Percentiles rank a stretch among this genome's conserved stretches.
These are phyloP conservation scores for Drosophila ananassae DNA, from an alignment of 1,140 invertebrate species.

Conservation along the genomic window DNA sequence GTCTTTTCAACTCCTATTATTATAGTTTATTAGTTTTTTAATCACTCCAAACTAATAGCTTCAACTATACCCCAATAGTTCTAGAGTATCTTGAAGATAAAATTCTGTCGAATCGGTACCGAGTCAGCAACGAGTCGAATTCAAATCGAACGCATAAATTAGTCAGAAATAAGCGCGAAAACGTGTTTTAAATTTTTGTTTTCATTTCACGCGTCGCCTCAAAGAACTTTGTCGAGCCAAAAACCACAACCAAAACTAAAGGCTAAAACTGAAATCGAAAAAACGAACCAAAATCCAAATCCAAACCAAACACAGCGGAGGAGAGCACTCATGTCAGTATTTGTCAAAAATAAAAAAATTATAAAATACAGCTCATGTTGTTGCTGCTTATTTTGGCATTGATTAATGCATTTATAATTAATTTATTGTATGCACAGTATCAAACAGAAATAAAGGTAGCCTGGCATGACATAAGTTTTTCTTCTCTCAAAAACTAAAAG, in stretches of 20 bases:
- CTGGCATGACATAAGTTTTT: conserved; percentile 64
- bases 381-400: conserved; percentile 67
- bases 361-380: conserved; percentile 32
- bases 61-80: neutral
- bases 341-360: conserved; percentile 64
- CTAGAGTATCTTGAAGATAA: conserved; percentile 46
- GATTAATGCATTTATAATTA: conserved; percentile 83
- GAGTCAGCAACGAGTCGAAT: conserved; percentile 59
- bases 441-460: conserved; percentile 7
- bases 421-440: conserved; percentile 72
- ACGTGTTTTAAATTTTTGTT: conserved; percentile 82
- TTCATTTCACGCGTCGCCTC: conserved; percentile 60
- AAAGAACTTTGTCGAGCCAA: conserved; percentile 9
- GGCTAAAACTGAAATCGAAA: neutral
- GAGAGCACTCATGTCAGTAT: conserved; percentile 80
- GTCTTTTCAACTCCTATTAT: too few relatives aligned
- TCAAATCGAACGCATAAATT: conserved; percentile 81
- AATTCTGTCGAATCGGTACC: conserved; percentile 54
- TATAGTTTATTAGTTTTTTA: too few relatives aligned
- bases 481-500: conserved; percentile 31
- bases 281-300: conserved; percentile 25
- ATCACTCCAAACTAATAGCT: too few relatives aligned
- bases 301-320: conserved; percentile 26
- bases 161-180: conserved; percentile 79
- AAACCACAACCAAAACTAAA: conserved; percentile 10